Evolutionary conservation across 1,140 invertebrate species (phyloP).

Genomic region (Argopecten irradians): DNA sequence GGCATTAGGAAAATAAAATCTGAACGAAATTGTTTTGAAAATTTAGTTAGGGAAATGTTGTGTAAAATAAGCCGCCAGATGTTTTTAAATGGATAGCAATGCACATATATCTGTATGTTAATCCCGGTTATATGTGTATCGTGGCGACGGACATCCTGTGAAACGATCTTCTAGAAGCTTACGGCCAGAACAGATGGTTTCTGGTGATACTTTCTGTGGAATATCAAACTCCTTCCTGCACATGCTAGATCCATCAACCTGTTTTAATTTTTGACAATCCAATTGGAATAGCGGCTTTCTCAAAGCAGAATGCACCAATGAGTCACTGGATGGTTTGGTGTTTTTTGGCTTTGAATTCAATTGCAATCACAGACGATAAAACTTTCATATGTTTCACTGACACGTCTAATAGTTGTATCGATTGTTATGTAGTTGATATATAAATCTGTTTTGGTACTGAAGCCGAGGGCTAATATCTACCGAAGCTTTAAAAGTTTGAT

Average conservation of each 20-base stretch:
- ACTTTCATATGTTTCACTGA: too few relatives aligned
- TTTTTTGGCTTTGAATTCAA: not conserved
- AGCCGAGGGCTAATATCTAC: too few relatives aligned
- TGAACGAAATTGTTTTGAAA: constrained; percentile 3
- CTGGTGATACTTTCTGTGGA: not conserved
- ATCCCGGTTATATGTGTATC: not conserved
- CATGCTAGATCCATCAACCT: not conserved
- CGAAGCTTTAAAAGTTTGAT: not conserved
- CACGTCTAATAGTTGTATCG: too few relatives aligned
- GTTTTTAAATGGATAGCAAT: not conserved
- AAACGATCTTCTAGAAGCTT: not conserved
- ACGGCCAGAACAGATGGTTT: not conserved
- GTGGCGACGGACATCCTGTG: not conserved
- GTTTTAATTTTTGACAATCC: not conserved
- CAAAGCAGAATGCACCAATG: not conserved
- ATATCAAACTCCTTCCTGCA: not conserved
- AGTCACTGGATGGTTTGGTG: not conserved
- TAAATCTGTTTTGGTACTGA: too few relatives aligned
- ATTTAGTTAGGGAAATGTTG: not conserved
- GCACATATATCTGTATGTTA: constrained; percentile 1
- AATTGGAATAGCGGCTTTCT: not conserved
- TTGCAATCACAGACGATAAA: not conserved
- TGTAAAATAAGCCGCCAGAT: not conserved
- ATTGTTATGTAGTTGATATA: too few relatives aligned
- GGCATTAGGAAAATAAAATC: not conserved